Percentiles rank a stretch among this genome's conserved stretches.
Conservation (phyloP, 2,113 vertebrate species). For the Indicator indicator region DNA sequence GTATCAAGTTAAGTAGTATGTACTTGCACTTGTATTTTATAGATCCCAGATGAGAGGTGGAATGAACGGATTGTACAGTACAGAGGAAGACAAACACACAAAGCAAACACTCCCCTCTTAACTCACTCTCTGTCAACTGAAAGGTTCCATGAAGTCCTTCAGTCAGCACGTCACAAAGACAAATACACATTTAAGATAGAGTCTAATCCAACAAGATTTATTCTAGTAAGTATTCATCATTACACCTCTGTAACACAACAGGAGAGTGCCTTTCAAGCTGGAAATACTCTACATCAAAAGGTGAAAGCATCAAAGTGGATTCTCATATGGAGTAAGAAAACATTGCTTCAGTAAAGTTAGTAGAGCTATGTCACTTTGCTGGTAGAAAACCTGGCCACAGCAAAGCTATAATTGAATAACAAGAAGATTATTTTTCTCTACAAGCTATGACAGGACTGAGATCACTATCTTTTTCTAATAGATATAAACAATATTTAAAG, state of each 20-base stretch:
- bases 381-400: not conserved
- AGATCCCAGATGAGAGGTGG: not conserved
- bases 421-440: not conserved
- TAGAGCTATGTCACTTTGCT: not conserved
- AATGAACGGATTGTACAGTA: not conserved
- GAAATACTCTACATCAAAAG: not conserved
- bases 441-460: not conserved
- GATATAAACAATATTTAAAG: not conserved
- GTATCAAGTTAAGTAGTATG: not conserved
- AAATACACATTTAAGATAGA: not conserved
- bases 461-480: not conserved
- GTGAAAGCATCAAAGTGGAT: not conserved
- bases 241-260: not conserved
- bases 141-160: not conserved
- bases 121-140: not conserved
- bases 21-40: not conserved
- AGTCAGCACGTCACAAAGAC: not conserved
- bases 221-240: not conserved
- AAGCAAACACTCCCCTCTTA: slow-evolving; percentile 10
- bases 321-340: not conserved
- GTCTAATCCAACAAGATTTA: not conserved
- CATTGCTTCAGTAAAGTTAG: not conserved
- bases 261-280: not conserved
- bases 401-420: not conserved
- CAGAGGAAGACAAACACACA: slow-evolving; percentile 4